These are phyloP conservation scores for Monoplex corrugatus DNA, from an alignment of 2,888 invertebrate species.

Conservation along the genomic window DNA sequence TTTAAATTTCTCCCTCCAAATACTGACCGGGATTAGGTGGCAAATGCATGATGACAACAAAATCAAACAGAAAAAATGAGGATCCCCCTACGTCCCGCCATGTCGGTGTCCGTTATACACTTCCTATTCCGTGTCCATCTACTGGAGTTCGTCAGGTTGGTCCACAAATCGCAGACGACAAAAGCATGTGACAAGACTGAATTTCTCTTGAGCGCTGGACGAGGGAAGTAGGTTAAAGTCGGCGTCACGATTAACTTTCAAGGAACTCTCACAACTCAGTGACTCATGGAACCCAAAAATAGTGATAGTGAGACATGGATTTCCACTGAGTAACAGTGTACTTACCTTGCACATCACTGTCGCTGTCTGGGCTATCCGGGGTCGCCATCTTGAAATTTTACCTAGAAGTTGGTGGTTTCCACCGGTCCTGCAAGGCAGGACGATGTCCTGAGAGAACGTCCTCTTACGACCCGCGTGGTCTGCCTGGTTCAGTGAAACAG, in stretches of 20 bases:
- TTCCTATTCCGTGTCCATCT: constrained; percentile 8
- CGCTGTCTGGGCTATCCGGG: constrained; percentile 67
- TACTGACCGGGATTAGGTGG: background rate
- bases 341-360: constrained; percentile 70
- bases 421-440: constrained; percentile 56
- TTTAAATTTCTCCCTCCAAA: too few species aligned
- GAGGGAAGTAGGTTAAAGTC: constrained; percentile 26
- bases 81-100: constrained; percentile 30
- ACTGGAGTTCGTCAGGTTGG: background rate
- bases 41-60: background rate
- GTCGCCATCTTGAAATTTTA: constrained; percentile 77
- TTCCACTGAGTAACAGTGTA: constrained; percentile 55
- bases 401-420: constrained; percentile 59
- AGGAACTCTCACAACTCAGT: constrained; percentile 61
- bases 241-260: constrained; percentile 49
- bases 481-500: constrained; percentile 59
- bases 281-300: constrained; percentile 72
- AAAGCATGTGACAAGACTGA: background rate
- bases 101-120: constrained; percentile 23
- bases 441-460: constrained; percentile 56
- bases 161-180: background rate
- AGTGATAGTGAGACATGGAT: constrained; percentile 60
- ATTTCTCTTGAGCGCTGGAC: background rate
- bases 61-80: background rate
- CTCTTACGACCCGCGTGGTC: constrained; percentile 55